These are phyloP conservation scores for Gephyroberyx darwinii DNA, from an alignment of 2,797 vertebrate genomes.

Conservation along the genomic window DNA sequence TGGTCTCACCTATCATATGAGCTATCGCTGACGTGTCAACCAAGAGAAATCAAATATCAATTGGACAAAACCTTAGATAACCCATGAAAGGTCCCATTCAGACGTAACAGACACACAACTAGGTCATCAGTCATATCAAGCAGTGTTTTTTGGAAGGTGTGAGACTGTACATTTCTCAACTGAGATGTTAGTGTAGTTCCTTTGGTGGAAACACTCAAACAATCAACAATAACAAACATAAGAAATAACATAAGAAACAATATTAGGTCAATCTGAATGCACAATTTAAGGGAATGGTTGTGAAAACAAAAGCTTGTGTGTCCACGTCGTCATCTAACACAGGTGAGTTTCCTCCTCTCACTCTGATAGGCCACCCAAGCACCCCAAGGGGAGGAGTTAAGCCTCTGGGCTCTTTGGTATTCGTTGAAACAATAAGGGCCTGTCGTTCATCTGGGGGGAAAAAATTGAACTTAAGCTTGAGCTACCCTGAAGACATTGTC, in stretches of 20 bases:
- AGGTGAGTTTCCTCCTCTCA: slow-evolving; percentile 51
- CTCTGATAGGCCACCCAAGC: slow-evolving; percentile 67
- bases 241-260: not conserved
- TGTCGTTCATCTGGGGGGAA: slow-evolving; percentile 65
- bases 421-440: slow-evolving; percentile 80
- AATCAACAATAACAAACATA: not conserved
- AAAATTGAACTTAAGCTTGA: slow-evolving; percentile 51
- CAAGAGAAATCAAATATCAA: slow-evolving; percentile 38
- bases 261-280: not conserved
- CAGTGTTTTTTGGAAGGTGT: slow-evolving; percentile 7
- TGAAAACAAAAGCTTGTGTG: slow-evolving; percentile 1
- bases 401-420: slow-evolving; percentile 71
- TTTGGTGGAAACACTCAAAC: not conserved
- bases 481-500: slow-evolving; percentile 67
- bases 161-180: not conserved
- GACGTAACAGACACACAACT: slow-evolving; percentile 19
- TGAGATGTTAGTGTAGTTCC: not conserved
- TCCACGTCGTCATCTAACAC: slow-evolving; percentile 31
- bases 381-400: slow-evolving; percentile 75
- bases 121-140: slow-evolving; percentile 35
- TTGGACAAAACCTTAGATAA: slow-evolving; percentile 12
- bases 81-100: slow-evolving; percentile 8
- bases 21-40: not conserved
- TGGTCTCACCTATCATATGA: slow-evolving; percentile 14
- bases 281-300: not conserved